Evolutionary conservation across 2,888 invertebrate species (phyloP), one percentile per base, ranked within the genome.

Genomic region (Orchesellides sinensis): DNA sequence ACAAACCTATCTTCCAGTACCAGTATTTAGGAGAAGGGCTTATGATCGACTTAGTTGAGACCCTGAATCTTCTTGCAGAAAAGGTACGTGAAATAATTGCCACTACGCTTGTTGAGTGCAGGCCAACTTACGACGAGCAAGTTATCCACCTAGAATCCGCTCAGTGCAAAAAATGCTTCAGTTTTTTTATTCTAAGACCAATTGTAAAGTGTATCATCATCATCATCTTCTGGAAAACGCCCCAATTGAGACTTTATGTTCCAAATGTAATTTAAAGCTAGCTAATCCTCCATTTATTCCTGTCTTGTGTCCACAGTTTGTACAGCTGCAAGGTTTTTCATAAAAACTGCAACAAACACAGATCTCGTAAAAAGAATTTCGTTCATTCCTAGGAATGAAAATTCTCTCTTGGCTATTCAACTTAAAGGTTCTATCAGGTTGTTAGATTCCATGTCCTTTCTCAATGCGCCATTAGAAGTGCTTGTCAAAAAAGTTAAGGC

Each of bases 301-400:
- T 10, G 63, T 63, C 0, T 21, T 63, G n/a, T 14, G 35, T 63
- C 12, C 63, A 63, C n/a, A 40, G 35, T 12, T 14, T 63, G 0
- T 63, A 4, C n/a, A n/a, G n/a, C n/a, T n/a, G n/a, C n/a, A n/a
- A n/a, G n/a, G n/a, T n/a, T n/a, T n/a, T n/a, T n/a, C n/a, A n/a
- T n/a, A n/a, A n/a, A n/a, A n/a, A n/a, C n/a, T n/a, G n/a, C n/a
- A n/a, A n/a, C n/a, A n/a, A n/a, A n/a, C n/a, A n/a, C n/a, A 40
- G 63, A 1, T 63, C 63, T n/a, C 21, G 35, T 1, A 63, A 63
- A n/a, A 63, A 21, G 40, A 35, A 35, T 6, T 63, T n/a, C n/a
- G n/a, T n/a, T n/a, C n/a, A n/a, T n/a, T n/a, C n/a, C n/a, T n/a
- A n/a, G n/a, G 35, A 23, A 63, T 63, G 14, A 35, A 35, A 35